Base-by-base conservation (phyloP, 1,140 invertebrate species). In the Trypoxylus dichotomus region DNA sequence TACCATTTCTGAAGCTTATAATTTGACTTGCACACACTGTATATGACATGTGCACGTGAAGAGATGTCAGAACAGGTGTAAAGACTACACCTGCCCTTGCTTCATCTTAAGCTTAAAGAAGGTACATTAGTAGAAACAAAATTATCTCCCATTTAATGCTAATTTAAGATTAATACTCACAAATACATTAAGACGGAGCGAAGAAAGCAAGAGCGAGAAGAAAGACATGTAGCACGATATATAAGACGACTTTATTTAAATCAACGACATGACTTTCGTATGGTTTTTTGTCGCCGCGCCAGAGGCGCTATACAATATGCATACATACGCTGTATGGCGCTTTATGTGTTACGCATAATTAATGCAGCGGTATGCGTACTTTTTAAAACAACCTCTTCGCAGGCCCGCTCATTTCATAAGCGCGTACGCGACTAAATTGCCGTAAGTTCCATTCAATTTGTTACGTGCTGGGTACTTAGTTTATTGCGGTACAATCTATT, bases 71-170 rank as follows among this genome's bases (percentile, higher is more conserved):
- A 24, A 24, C 60, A 68, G 60, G 60, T 68, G 60, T 68, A 25
- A 19, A 2, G 3, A 21, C 24, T 1, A 68, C 60, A 68, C 60
- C 60, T 68, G 60, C 60, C 60, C 21, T 58, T 6, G 6, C 15
- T 68, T 29, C 24, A 68, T 68, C 60, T 68, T 68, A 68, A 25
- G 60, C 27, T 24, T 68, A 27, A 27, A 24, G 21, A 15, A 24
- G 27, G 60, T 68, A 29, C 60, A 68, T 68, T 68, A 68, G 60
- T 68, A 68, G 60, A 68, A 68, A 68, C 60, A 68, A 29, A 68
- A 68, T 68, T 68, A 68, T 68, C 60, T 68, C 15, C 21, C 27
- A 29, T 68, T 68, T 68, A 68, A 68, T 68, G 60, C 25, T 68
- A 68, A 68, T 68, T 68, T 68, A 21, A 68, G 60, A 68, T 68